Evolutionary conservation across 2,797 vertebrate species (phyloP).

Genomic region (Uromys caudimaculatus): DNA sequence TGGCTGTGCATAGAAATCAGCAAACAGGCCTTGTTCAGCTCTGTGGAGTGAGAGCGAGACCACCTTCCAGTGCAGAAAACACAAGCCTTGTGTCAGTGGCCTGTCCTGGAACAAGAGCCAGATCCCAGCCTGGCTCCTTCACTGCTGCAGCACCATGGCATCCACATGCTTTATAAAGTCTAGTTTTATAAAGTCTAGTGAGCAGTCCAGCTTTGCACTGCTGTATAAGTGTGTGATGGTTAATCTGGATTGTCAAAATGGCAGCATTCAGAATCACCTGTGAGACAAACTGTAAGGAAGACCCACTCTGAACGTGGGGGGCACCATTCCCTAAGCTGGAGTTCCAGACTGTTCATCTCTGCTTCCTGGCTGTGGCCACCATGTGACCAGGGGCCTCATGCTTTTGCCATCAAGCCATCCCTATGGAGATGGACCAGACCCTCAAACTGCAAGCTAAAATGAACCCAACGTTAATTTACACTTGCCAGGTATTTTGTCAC

Average conservation of each 20-base stretch:
- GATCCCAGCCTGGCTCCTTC: fast-evolving
- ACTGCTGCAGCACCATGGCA: fast-evolving
- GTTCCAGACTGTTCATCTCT: neutral
- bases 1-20: neutral
- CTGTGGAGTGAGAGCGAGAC: fast-evolving
- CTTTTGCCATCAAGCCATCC: neutral
- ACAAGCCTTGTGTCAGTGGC: fast-evolving
- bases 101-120: neutral
- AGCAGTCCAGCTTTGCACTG: neutral
- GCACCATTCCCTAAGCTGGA: neutral
- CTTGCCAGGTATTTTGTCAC: neutral
- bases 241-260: neutral
- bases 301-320: neutral
- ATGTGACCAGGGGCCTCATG: neutral
- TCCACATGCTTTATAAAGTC: neutral
- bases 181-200: neutral
- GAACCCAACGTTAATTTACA: neutral
- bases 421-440: neutral
- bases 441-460: neutral
- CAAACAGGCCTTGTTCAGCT: too few relatives aligned
- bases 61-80: too few relatives aligned
- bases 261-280: neutral
- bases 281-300: neutral
- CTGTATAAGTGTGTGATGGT: neutral
- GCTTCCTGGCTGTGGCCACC: neutral